Conservation (phyloP, 64 coral and sea anemone genomes). For the Dendronephthya gigantea region DNA sequence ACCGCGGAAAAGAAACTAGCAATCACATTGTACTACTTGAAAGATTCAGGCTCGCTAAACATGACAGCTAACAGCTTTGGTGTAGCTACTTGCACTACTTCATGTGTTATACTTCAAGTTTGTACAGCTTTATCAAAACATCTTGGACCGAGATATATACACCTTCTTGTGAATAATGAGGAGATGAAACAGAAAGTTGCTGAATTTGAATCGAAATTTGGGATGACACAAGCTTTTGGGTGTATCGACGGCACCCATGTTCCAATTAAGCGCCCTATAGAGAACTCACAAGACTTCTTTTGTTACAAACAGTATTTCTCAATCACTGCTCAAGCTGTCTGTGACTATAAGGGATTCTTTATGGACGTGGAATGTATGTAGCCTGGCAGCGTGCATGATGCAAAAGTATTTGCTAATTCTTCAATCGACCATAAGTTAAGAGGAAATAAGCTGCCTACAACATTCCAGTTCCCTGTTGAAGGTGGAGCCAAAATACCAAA, state of each 20-base stretch:
- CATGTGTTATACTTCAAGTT: neutral
- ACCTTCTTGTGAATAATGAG: neutral
- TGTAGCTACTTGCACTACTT: conserved; percentile 1
- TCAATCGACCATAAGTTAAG: neutral
- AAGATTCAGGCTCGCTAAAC: neutral
- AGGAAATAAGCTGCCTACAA: neutral
- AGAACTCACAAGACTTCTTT: conserved; percentile 34
- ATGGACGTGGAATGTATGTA: neutral
- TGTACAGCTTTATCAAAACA: conserved; percentile 7
- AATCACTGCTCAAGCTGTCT: conserved; percentile 8
- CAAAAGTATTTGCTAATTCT: conserved; percentile 6
- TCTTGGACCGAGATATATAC: neutral
- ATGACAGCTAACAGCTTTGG: neutral
- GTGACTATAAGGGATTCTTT: conserved; percentile 17
- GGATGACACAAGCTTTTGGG: conserved; percentile 35
- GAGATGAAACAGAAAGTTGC: conserved; percentile 16
- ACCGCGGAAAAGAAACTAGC: conserved; percentile 8
- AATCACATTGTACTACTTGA: neutral
- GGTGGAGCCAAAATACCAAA: neutral
- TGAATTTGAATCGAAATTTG: conserved; percentile 38
- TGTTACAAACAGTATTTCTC: conserved; percentile 27
- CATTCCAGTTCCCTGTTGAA: conserved; percentile 10
- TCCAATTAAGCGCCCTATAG: conserved; percentile 17
- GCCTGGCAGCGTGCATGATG: conserved; percentile 12
- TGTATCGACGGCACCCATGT: conserved; percentile 38